Evolutionary conservation across 2,888 invertebrate genomes (phyloP).

Genomic region (Leptarthrus brevirostris): DNA sequence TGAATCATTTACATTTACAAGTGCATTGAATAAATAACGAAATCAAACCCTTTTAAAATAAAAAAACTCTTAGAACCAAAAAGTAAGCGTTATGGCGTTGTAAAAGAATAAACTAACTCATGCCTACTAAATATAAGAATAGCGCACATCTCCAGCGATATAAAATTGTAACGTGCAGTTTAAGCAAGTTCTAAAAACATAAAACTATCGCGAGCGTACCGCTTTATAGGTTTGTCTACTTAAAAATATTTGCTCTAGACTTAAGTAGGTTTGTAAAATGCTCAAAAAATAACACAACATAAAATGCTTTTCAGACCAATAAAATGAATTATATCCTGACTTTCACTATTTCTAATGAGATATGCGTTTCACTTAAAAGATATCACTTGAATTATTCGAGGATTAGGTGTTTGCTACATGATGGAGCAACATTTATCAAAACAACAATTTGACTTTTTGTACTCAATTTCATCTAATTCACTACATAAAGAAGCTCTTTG

Average conservation of each 20-base stretch:
- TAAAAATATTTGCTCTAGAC: not conserved
- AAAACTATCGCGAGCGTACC: slow-evolving; percentile 10
- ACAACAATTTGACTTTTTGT: slow-evolving; percentile 54
- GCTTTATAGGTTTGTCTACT: not conserved
- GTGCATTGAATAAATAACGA: not conserved
- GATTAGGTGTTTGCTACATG: slow-evolving; percentile 55
- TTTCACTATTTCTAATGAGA: slow-evolving; percentile 3
- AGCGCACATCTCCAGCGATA: not conserved
- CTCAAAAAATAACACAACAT: slow-evolving; percentile 13
- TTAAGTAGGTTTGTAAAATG: too few relatives aligned
- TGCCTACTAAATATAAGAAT: not conserved
- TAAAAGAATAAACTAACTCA: not conserved
- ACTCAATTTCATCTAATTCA: slow-evolving; percentile 54
- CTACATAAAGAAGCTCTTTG: slow-evolving; percentile 59
- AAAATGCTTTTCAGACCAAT: too few relatives aligned
- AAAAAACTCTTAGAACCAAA: not conserved
- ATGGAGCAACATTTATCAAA: slow-evolving; percentile 56
- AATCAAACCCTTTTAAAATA: not conserved
- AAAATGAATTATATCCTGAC: not conserved
- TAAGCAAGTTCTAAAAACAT: slow-evolving; percentile 5
- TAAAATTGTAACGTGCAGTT: not conserved
- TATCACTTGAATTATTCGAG: too few relatives aligned
- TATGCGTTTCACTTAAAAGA: not conserved
- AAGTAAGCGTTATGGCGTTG: not conserved
- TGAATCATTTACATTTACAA: not conserved